A percentile compares a stretch with the other conserved stretches of the same genome.
phyloP scores from a whole-genome alignment of 2,113 vertebrate species.

The Petroica traversi region DNA sequence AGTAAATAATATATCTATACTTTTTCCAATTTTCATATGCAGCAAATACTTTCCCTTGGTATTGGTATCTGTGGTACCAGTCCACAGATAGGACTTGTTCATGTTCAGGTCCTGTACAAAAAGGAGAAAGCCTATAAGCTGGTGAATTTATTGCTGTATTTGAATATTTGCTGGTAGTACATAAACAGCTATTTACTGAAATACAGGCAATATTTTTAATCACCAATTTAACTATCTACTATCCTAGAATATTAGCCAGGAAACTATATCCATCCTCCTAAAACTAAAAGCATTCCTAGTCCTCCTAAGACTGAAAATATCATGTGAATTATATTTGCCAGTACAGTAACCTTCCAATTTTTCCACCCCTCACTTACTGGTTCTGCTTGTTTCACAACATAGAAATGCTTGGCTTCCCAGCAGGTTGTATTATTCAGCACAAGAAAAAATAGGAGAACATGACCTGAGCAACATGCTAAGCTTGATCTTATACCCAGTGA shows the following conservation, averaged over 20 bases:
- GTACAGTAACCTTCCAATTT: neutral
- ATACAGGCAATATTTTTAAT: neutral
- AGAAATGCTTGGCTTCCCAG: neutral
- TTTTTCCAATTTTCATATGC: constrained; percentile 20
- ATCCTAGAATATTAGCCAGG: neutral
- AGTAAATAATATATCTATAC: neutral
- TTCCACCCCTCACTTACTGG: neutral
- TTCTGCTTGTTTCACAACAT: neutral
- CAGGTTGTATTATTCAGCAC: neutral
- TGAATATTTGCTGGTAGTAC: neutral
- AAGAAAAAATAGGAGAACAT: neutral
- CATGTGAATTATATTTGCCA: neutral
- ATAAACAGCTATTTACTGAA: neutral
- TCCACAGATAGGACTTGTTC: neutral
- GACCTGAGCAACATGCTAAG: neutral
- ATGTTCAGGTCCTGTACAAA: neutral
- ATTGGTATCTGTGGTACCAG: neutral
- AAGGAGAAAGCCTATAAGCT: neutral
- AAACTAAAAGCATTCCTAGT: neutral
- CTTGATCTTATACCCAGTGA: neutral
- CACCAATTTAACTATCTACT: neutral
- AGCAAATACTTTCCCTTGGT: neutral
- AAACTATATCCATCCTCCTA: neutral
- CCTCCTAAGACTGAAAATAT: neutral
- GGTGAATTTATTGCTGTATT: neutral